Evolutionary conservation across 2,888 invertebrate genomes (phyloP).

Genomic region (Rhagonycha fulva): DNA sequence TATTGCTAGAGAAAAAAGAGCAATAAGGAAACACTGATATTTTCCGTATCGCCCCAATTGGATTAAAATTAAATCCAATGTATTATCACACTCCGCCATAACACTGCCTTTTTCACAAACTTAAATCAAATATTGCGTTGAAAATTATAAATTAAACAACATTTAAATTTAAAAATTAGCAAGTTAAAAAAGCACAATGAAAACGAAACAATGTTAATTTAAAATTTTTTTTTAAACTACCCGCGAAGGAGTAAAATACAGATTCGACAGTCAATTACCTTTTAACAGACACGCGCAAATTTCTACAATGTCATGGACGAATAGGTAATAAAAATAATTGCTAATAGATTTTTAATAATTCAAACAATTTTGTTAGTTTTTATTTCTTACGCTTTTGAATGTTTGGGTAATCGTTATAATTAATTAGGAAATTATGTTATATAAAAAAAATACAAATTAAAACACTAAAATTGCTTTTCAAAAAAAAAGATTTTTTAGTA

Average conservation of each 20-base stretch:
- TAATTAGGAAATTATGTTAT: neutral
- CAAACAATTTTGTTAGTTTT: neutral
- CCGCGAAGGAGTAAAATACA: neutral
- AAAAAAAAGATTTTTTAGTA: too few relatives aligned
- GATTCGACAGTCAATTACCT: neutral
- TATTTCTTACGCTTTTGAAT: neutral
- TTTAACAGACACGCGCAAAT: neutral
- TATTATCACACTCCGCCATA: slow-evolving; percentile 24
- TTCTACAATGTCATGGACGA: neutral
- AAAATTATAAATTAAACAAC: neutral
- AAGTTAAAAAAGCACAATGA: neutral
- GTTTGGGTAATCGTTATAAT: neutral
- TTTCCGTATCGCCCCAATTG: slow-evolving; percentile 68
- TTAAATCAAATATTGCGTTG: too few relatives aligned
- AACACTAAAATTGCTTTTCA: too few relatives aligned
- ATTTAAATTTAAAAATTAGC: neutral
- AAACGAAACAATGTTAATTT: neutral
- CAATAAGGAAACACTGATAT: slow-evolving; percentile 65
- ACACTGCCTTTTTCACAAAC: neutral
- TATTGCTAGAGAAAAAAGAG: slow-evolving; percentile 63
- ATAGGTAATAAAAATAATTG: neutral
- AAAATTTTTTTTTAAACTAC: neutral
- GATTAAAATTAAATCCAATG: slow-evolving; percentile 60
- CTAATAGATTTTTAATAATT: neutral
- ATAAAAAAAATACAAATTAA: too few relatives aligned